Evolutionary conservation across 2,113 vertebrate species (phyloP).

Genomic region (Ondatra zibethicus): DNA sequence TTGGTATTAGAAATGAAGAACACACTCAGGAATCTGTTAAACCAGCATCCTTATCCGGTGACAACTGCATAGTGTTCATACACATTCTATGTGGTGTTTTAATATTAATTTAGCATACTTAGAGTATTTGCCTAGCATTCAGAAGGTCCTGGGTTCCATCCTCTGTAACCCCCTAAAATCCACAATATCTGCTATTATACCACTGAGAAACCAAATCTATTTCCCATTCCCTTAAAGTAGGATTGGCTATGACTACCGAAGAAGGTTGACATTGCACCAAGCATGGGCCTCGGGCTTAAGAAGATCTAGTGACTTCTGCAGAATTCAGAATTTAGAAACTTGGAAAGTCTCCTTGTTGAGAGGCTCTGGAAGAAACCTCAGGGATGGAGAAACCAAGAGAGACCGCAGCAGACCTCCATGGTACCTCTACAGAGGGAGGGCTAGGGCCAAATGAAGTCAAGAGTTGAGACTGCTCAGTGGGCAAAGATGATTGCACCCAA

Average conservation of each 20-base stretch:
- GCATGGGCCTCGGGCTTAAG: neutral
- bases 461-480: neutral
- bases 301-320: neutral
- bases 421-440: neutral
- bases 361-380: neutral
- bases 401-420: neutral
- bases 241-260: neutral
- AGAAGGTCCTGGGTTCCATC: neutral
- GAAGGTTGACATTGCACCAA: neutral
- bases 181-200: neutral
- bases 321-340: neutral
- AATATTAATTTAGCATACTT: neutral
- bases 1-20: neutral
- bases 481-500: neutral
- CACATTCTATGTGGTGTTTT: too few relatives aligned
- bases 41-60: too few relatives aligned
- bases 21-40: neutral
- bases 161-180: neutral
- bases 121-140: neutral
- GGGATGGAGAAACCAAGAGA: neutral
- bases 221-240: neutral
- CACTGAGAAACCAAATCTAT: neutral
- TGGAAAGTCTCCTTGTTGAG: neutral
- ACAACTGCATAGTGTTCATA: neutral
- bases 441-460: neutral